These are phyloP conservation scores for Macrophya annulata DNA, from an alignment of 2,888 invertebrate genomes.

Conservation along the genomic window DNA sequence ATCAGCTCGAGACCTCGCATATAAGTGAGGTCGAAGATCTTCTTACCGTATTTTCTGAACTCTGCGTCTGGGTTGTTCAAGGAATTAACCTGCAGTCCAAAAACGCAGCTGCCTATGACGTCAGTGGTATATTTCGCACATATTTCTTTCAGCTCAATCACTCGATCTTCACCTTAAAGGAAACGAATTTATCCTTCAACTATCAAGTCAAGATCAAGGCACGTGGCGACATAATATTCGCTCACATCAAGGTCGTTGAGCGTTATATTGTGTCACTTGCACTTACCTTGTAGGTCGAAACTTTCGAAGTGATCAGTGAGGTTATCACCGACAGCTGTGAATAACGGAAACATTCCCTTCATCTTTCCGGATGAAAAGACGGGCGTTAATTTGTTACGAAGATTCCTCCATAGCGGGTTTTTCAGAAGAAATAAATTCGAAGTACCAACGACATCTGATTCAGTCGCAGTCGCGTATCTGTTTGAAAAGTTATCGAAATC, in stretches of 20 bases:
- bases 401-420: conserved; percentile 80
- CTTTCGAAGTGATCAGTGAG: conserved; percentile 75
- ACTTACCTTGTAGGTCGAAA: conserved; percentile 15
- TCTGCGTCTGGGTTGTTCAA: conserved; percentile 78
- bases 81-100: conserved; percentile 79
- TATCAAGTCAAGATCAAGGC: background rate
- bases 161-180: conserved; percentile 62
- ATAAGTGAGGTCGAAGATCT: conserved; percentile 76
- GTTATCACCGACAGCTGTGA: conserved; percentile 79
- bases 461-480: conserved; percentile 79
- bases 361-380: conserved; percentile 81
- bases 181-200: background rate
- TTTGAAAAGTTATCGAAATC: conserved; percentile 80
- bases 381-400: conserved; percentile 80
- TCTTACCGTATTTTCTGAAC: conserved; percentile 78
- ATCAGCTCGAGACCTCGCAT: conserved; percentile 76
- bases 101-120: conserved; percentile 80
- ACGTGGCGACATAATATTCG: no score
- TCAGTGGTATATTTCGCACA: conserved; percentile 76
- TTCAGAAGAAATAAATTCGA: conserved; percentile 81
- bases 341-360: conserved; percentile 81
- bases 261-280: background rate
- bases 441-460: conserved; percentile 79
- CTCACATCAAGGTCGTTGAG: no score
- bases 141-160: conserved; percentile 72